Base-by-base conservation (phyloP, 2,888 invertebrate genomes). In the Lomographa bimaculata region DNA sequence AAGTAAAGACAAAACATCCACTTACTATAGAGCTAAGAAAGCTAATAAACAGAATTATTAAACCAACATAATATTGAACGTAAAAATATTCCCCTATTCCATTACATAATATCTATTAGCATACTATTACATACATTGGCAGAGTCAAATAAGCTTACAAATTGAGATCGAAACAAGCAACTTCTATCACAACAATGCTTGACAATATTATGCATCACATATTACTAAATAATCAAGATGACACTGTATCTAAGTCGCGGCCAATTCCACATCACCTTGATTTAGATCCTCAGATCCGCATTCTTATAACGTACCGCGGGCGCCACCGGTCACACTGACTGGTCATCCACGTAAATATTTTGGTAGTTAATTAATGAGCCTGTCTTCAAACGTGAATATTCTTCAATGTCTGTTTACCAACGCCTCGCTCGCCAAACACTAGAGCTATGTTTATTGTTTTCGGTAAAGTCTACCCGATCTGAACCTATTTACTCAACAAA, bases 211-310 rank as follows among this genome's bases (percentile, higher is more conserved):
- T n/a, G n/a, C n/a, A n/a, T n/a, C n/a, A n/a, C n/a, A n/a, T n/a
- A n/a, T n/a, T n/a, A n/a, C n/a, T n/a, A n/a, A n/a, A n/a, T n/a
- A n/a, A 55, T 61, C 46, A 38, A 55, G 57, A 63, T 60, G 57
- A 57, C 50, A 50, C 25, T 41, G 60, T 60, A 64, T 51, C 61
- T 60, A 50, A 61, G 67, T 64, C 66, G 68, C 64, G 62, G 61
- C 61, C 71, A 71, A 66, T 72, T 71, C 68, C 63, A 68, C 60
- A 70, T 82, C 80, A 84, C 82, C 83, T 86, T 85, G 85, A 82
- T 86, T 80, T 73, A 76, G 71, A 80, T 72, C 69, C 71, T 62
- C 63, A 73, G 82, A 86, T 89, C 87, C 87, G 87, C 87, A 89
- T 89, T 89, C 87, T 83, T 82, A 74, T 74, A 77, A 70, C 69